phyloP scores from a whole-genome alignment of 2,888 invertebrate genomes.

The Ypsolopha sequella region DNA sequence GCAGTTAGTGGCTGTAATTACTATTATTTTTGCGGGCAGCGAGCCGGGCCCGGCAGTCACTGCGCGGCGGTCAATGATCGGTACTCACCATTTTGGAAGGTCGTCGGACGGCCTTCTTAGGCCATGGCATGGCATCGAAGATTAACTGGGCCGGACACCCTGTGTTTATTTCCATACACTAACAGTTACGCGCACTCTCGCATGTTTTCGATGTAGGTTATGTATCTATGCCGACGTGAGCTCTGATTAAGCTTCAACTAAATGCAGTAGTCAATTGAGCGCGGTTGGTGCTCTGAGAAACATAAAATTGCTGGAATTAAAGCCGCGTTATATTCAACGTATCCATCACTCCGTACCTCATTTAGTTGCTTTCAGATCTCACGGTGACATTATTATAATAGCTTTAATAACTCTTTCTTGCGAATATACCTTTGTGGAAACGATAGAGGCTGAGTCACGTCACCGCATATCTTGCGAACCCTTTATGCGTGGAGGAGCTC shows the following conservation, averaged over 20 bases:
- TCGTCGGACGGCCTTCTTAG: constrained; percentile 65
- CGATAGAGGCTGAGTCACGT: constrained; percentile 50
- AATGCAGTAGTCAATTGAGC: constrained; percentile 32
- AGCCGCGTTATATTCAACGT: constrained; percentile 32
- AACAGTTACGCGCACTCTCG: constrained; percentile 62
- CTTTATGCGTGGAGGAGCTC: constrained; percentile 26
- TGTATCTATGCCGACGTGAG: constrained; percentile 57
- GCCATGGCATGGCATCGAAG: constrained; percentile 15
- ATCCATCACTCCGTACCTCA: constrained; percentile 20
- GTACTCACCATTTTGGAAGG: constrained; percentile 56
- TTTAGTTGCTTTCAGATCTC: constrained; percentile 30
- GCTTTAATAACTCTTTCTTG: constrained; percentile 51
- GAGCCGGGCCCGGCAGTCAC: constrained; percentile 4
- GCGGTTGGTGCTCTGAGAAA: constrained; percentile 20
- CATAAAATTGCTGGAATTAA: constrained; percentile 29
- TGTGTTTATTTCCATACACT: constrained; percentile 55
- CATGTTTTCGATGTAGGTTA: constrained; percentile 59
- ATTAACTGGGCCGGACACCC: constrained; percentile 41
- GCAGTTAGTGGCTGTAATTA: constrained; percentile 1
- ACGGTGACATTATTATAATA: constrained; percentile 54
- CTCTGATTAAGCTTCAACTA: constrained; percentile 39
- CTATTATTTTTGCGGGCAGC: constrained; percentile 7
- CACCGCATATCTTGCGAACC: constrained; percentile 34
- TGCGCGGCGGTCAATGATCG: constrained; percentile 48
- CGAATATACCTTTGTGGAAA: constrained; percentile 57